Base-by-base conservation (phyloP, 2,888 invertebrate species). In the Brachyopa scutellaris region DNA sequence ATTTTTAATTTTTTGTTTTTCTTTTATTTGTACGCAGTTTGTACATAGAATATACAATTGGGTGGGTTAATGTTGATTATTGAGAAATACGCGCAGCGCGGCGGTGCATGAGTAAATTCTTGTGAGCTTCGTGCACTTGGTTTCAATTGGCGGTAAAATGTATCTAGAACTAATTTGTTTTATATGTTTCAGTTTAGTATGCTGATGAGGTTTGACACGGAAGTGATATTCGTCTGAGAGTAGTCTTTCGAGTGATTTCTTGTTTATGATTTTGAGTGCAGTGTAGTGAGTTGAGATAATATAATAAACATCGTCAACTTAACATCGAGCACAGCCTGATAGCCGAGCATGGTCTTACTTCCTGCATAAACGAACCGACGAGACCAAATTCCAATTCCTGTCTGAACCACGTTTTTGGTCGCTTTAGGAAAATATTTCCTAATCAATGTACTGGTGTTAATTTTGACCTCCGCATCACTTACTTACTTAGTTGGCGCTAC, bases 11-110 rank as follows among this genome's bases (percentile, higher is more conserved):
- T 51, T 53, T 55, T 61, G 21, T 40, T 69, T 76, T 21, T 59
- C 42, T 33, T 76, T 42, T 47, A 15, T 62, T 69, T 70, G 70
- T 66, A 53, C 49, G 64, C 67, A 59, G 36, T 59, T 59, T 66
- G 66, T 40, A 57, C 61, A 51, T 70, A 62, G 61, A 79, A 67
- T 79, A 61, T 73, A 53, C 53, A 73, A 67, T 73, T 67, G 73
- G 73, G 72, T 72, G 72, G 72, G 61, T 66, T 59, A 59, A 59
- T 59, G 53, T 66, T 79, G 26, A 5, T 66, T n/a, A 42, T 78
- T 72, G 23, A 21, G 53, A 51, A 62, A 45, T 38, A 69, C 8
- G 21, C 1, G 45, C 11, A 21, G 13, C 19, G 17, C 11, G 21
- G 26, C 62, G 36, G 13, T 79, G 61, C 57, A 70, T 57, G 40